Evolutionary conservation across 2,113 vertebrate genomes (phyloP).

Genomic region (Notarius lentiginosus): DNA sequence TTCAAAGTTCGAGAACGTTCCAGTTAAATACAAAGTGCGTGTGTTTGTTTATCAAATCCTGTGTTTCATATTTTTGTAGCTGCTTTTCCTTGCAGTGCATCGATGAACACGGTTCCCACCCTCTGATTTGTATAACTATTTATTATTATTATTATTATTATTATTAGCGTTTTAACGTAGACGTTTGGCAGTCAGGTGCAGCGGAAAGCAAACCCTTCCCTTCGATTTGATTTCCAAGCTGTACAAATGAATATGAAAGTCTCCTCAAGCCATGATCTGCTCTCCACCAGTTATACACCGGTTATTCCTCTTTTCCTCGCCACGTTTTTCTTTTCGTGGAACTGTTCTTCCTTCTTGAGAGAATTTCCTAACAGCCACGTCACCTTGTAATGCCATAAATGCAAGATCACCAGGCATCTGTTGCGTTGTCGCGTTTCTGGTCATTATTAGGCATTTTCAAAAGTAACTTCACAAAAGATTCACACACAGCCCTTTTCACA

Average conservation of each 20-base stretch:
- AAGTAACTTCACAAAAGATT: neutral
- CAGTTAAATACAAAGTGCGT: neutral
- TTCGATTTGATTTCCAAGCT: neutral
- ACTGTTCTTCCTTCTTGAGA: no score
- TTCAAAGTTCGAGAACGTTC: neutral
- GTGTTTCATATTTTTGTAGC: no score
- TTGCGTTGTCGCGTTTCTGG: neutral
- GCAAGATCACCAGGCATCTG: neutral
- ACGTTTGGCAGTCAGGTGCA: neutral
- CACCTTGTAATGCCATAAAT: no score
- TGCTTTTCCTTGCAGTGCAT: no score
- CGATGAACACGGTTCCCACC: neutral
- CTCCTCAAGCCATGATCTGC: neutral
- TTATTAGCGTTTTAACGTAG: neutral
- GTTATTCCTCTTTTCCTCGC: neutral
- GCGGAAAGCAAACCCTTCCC: neutral
- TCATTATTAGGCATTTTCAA: neutral
- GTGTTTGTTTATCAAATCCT: neutral
- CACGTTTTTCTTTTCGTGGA: neutral
- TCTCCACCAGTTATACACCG: neutral
- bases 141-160: no score
- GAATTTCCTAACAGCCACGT: neutral
- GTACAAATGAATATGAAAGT: neutral
- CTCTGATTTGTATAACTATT: neutral
- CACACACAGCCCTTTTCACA: neutral